Evolutionary conservation across 1,140 invertebrate species (phyloP).

Genomic region (Lepidotrigona ventralis): DNA sequence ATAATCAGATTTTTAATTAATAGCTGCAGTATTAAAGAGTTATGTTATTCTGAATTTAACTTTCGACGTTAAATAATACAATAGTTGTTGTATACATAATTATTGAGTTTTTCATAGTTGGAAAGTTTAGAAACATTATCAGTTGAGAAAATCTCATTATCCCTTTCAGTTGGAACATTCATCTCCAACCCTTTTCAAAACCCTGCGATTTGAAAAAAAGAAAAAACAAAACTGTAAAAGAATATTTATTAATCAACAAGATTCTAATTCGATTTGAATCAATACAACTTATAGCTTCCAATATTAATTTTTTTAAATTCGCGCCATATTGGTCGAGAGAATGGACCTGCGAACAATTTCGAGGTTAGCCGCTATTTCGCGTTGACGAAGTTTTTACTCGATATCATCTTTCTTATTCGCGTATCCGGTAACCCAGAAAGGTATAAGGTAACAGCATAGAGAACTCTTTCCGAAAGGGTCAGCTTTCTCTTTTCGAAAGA

Average conservation of each 20-base stretch:
- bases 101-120: not conserved
- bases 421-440: conserved; percentile 57
- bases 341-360: not conserved
- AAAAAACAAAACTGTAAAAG: not conserved
- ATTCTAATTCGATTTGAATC: not conserved
- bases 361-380: conserved; percentile 9
- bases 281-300: not conserved
- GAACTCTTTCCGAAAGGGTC: conserved; percentile 40
- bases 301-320: not conserved
- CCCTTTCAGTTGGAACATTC: not conserved
- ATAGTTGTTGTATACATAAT: no score
- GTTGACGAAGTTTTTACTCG: conserved; percentile 26
- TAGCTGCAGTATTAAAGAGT: not conserved
- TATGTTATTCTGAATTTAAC: not conserved
- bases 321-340: not conserved
- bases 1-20: not conserved
- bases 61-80: not conserved
- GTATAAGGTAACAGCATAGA: conserved; percentile 52
- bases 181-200: not conserved
- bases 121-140: not conserved
- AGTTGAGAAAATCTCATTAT: not conserved
- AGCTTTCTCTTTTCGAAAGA: conserved; percentile 45
- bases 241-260: not conserved
- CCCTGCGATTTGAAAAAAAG: not conserved
- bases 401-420: conserved; percentile 57